A percentile compares a stretch with the other conserved stretches of the same genome.
These are phyloP conservation scores for Thymelicus acteon DNA, from an alignment of 2,888 invertebrate genomes.

Conservation along the genomic window DNA sequence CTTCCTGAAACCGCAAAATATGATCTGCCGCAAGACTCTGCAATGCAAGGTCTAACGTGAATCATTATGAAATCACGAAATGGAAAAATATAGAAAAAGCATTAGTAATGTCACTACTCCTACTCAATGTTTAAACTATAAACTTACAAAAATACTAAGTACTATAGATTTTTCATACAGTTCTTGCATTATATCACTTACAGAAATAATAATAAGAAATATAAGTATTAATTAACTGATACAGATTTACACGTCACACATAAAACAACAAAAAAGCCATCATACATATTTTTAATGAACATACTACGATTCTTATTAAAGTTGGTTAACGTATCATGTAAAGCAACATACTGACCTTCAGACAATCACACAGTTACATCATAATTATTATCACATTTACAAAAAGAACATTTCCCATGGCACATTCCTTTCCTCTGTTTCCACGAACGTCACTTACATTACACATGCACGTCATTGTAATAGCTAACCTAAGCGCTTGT, in stretches of 20 bases:
- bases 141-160: too few relatives aligned
- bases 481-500: not conserved
- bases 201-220: too few relatives aligned
- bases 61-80: slow-evolving; percentile 10
- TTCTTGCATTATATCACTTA: too few relatives aligned
- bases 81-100: too few relatives aligned
- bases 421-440: not conserved
- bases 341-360: not conserved
- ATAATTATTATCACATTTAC: not conserved
- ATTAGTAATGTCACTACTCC: too few relatives aligned
- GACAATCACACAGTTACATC: not conserved
- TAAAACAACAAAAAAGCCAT: too few relatives aligned
- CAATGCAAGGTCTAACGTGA: slow-evolving; percentile 15
- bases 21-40: slow-evolving; percentile 23
- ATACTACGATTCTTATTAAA: not conserved
- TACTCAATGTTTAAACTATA: not conserved
- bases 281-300: not conserved
- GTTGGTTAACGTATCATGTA: not conserved
- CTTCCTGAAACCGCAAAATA: slow-evolving; percentile 21
- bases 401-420: not conserved
- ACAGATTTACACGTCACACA: too few relatives aligned
- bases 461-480: not conserved
- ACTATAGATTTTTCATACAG: too few relatives aligned
- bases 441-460: not conserved
- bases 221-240: too few relatives aligned